phyloP scores from a whole-genome alignment of 2,797 vertebrate genomes.

The Spondyliosoma cantharus region DNA sequence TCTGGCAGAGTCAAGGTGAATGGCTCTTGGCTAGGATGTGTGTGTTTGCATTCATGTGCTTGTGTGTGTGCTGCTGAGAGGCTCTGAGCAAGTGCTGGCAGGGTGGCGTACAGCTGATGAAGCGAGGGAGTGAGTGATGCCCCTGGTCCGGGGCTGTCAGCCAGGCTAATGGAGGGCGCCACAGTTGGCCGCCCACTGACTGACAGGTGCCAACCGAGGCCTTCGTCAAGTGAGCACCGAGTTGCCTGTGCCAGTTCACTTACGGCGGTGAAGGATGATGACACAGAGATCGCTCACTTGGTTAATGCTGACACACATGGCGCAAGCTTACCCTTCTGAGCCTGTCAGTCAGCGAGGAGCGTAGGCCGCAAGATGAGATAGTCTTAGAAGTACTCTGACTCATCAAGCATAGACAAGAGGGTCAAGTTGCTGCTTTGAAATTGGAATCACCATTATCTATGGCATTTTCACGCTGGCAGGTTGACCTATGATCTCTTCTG shows the following conservation, averaged over 20 bases:
- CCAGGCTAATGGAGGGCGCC: slow-evolving; percentile 76
- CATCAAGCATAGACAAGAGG: slow-evolving; percentile 58
- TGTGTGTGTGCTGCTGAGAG: slow-evolving; percentile 26
- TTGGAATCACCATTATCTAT: slow-evolving; percentile 50
- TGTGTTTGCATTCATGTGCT: slow-evolving; percentile 13
- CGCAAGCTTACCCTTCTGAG: slow-evolving; percentile 40
- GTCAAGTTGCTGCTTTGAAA: slow-evolving; percentile 72
- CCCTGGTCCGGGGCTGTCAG: slow-evolving; percentile 69
- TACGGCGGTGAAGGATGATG: slow-evolving; percentile 55
- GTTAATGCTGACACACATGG: slow-evolving; percentile 67
- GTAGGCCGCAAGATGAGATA: slow-evolving; percentile 51
- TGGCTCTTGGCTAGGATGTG: slow-evolving; percentile 15
- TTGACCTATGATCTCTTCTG: slow-evolving; percentile 56
- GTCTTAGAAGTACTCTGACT: slow-evolving; percentile 56
- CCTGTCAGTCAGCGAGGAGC: slow-evolving; percentile 61
- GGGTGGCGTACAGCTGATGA: slow-evolving; percentile 51
- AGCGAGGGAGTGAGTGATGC: slow-evolving; percentile 68
- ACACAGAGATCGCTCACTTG: slow-evolving; percentile 62
- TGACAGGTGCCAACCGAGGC: slow-evolving; percentile 76
- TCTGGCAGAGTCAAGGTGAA: slow-evolving; percentile 59
- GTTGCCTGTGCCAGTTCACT: slow-evolving; percentile 55
- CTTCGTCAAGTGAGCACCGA: slow-evolving; percentile 45
- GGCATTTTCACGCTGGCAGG: slow-evolving; percentile 53
- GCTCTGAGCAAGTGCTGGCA: slow-evolving; percentile 42
- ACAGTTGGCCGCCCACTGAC: slow-evolving; percentile 75